These are phyloP conservation scores for Charanyca ferruginea DNA, from an alignment of 2,888 invertebrate genomes.

Conservation along the genomic window DNA sequence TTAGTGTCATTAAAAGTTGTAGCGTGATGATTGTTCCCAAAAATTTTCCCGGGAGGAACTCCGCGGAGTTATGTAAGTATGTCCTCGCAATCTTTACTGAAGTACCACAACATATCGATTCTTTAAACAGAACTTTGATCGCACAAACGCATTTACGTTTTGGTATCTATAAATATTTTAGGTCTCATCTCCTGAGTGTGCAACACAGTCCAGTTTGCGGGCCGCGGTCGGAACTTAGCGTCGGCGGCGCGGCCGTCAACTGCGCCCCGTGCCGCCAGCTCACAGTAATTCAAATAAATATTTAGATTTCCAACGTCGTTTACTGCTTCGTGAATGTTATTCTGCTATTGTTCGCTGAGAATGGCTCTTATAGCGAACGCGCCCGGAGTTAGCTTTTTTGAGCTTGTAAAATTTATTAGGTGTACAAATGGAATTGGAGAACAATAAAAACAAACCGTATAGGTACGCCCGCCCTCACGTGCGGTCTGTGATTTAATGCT, in stretches of 20 bases:
- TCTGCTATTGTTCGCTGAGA: conserved; percentile 74
- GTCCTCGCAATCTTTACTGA: conserved; percentile 38
- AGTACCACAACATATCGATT: conserved; percentile 50
- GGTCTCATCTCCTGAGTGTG: conserved; percentile 65
- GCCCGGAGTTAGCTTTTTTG: conserved; percentile 65
- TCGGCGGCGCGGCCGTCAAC: conserved; percentile 60
- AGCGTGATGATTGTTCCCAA: conserved; percentile 32
- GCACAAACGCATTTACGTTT: conserved; percentile 61
- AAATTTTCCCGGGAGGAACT: conserved; percentile 37
- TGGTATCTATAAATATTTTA: conserved; percentile 71
- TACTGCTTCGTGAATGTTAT: conserved; percentile 75
- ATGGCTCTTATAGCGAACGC: conserved; percentile 71
- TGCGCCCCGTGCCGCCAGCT: conserved; percentile 62
- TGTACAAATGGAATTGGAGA: conserved; percentile 66
- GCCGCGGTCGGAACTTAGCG: conserved; percentile 68
- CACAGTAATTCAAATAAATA: conserved; percentile 78
- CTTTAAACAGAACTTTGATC: conserved; percentile 48
- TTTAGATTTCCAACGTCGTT: conserved; percentile 77
- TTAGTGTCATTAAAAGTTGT: conserved; percentile 28
- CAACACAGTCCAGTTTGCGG: conserved; percentile 70
- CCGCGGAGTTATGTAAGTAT: conserved; percentile 42
- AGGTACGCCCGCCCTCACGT: conserved; percentile 37
- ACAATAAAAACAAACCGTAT: conserved; percentile 65
- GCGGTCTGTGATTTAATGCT: conserved; percentile 53
- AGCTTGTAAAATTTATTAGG: conserved; percentile 77